These are phyloP conservation scores for Empidonax alnorum DNA, from an alignment of 2,113 vertebrate species.

Conservation along the genomic window DNA sequence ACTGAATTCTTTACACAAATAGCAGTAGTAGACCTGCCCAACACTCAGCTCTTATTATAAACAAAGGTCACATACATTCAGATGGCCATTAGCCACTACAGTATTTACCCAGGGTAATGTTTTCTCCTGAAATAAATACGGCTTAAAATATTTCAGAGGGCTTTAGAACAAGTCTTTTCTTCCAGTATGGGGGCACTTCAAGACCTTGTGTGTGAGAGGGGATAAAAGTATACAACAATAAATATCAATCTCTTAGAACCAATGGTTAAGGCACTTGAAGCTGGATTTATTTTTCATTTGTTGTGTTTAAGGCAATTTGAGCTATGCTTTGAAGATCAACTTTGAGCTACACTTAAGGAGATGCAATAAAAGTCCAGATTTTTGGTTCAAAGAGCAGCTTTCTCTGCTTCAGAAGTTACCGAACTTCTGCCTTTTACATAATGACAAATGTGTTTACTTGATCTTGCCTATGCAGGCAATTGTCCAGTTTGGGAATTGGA, in stretches of 20 bases:
- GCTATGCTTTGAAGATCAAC: neutral
- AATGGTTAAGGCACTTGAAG: neutral
- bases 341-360: neutral
- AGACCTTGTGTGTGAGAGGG: neutral
- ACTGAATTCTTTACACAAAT: neutral
- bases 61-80: neutral
- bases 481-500: neutral
- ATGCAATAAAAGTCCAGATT: neutral
- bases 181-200: neutral
- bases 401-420: neutral
- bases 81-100: rapidly evolving
- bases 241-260: neutral
- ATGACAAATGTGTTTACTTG: neutral
- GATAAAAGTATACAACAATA: neutral
- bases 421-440: neutral
- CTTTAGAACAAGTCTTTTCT: neutral
- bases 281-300: neutral
- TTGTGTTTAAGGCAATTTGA: neutral
- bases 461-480: neutral
- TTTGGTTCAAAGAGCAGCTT: neutral
- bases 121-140: neutral
- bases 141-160: neutral
- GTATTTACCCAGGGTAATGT: neutral
- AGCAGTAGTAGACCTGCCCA: neutral
- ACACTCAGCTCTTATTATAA: neutral